These are phyloP conservation scores for Pantelozetes paolii DNA, from an alignment of 2,888 invertebrate genomes.

Conservation along the genomic window DNA sequence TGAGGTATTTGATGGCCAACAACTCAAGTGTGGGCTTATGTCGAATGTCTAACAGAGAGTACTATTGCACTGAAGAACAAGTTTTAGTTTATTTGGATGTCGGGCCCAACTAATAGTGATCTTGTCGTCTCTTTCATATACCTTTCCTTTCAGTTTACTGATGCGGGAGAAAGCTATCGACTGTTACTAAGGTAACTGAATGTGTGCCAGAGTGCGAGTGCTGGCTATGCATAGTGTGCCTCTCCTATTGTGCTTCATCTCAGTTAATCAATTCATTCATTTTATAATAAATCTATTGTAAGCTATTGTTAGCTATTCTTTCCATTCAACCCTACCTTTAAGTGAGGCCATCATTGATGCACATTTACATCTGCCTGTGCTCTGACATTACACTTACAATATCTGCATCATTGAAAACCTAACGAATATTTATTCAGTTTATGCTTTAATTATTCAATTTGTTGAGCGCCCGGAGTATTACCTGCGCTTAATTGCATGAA, in stretches of 20 bases:
- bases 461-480: constrained; percentile 1
- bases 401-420: not conserved
- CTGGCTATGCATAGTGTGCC: not conserved
- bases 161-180: constrained; percentile 18
- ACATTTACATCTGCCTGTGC: not conserved
- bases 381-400: not conserved
- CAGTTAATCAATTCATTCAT: constrained; percentile 15
- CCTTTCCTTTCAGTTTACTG: constrained; percentile 13
- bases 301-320: constrained; percentile 16
- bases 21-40: constrained; percentile 1
- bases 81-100: constrained; percentile 17
- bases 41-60: too few species aligned
- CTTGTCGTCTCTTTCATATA: not conserved
- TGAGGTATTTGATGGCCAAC: constrained; percentile 15
- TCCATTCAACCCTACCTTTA: constrained; percentile 9
- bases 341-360: not conserved
- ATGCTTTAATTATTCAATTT: constrained; percentile 3
- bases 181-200: constrained; percentile 1
- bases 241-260: not conserved
- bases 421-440: not conserved
- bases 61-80: not conserved
- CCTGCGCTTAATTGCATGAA: constrained; percentile 13
- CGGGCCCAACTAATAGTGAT: constrained; percentile 3
- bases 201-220: too few species aligned
- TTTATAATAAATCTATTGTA: constrained; percentile 24